These are phyloP conservation scores for Clarias magur DNA, from an alignment of 2,113 vertebrate genomes.

Conservation along the genomic window DNA sequence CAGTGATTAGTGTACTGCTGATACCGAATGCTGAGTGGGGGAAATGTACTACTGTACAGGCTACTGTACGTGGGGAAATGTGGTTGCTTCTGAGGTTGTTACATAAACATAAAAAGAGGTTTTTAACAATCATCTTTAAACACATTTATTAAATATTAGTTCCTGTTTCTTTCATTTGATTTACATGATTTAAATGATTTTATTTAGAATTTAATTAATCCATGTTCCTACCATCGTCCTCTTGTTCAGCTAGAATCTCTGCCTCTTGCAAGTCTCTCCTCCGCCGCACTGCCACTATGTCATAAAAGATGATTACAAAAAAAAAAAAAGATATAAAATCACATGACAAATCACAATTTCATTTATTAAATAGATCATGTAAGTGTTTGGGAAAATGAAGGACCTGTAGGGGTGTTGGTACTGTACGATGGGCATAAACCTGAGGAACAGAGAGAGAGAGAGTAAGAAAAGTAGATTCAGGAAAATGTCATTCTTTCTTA, in stretches of 20 bases:
- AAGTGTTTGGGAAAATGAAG: constrained; percentile 47
- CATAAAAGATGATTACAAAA: constrained; percentile 10
- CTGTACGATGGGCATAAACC: constrained; percentile 68
- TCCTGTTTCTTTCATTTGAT: no score
- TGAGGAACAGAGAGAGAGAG: constrained; percentile 46
- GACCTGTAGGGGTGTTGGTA: constrained; percentile 47
- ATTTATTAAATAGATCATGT: constrained; percentile 56
- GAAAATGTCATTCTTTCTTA: not conserved
- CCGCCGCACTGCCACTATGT: constrained; percentile 44
- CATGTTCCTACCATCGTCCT: constrained; percentile 25
- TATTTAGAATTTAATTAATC: no score
- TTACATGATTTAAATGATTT: no score
- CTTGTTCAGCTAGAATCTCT: not conserved
- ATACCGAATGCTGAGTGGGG: no score
- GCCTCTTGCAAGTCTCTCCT: constrained; percentile 59
- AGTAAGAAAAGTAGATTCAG: not conserved
- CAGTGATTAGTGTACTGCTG: no score
- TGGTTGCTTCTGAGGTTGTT: no score
- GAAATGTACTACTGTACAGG: no score
- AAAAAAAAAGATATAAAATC: not conserved
- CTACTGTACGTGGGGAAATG: no score
- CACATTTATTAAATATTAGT: no score
- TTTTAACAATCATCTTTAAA: no score
- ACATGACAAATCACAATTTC: not conserved
- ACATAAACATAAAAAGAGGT: no score